Conservation (phyloP, 2,113 vertebrate species). For the Marmota monax region DNA sequence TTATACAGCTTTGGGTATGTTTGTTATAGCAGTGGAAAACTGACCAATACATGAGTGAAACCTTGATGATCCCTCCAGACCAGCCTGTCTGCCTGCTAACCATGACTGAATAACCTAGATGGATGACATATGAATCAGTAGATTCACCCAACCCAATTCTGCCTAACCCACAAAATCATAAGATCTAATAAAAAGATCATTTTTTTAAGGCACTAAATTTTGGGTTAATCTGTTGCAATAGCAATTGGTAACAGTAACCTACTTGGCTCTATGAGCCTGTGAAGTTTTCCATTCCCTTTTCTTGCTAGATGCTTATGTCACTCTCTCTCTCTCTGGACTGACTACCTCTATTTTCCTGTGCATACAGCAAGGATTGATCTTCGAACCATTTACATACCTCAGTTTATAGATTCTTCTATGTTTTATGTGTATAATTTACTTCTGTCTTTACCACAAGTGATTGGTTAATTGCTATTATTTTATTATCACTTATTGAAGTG, state of each 20-base stretch:
- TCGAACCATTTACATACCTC: neutral
- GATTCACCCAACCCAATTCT: neutral
- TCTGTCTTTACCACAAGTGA: neutral
- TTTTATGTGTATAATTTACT: neutral
- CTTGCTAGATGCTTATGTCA: neutral
- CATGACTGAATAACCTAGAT: neutral
- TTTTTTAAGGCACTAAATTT: neutral
- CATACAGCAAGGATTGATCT: neutral
- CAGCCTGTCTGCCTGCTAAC: neutral
- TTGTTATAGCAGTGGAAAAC: neutral
- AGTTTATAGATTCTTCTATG: neutral
- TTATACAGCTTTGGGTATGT: neutral
- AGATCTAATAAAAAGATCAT: neutral
- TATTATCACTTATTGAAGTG: neutral
- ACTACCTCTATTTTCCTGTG: neutral
- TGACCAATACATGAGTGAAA: neutral
- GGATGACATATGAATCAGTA: neutral
- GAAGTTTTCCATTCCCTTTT: neutral
- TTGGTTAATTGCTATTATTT: neutral
- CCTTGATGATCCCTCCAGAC: neutral
- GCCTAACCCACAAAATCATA: neutral
- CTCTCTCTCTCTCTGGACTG: neutral
- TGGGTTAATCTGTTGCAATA: neutral
- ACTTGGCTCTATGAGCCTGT: neutral
- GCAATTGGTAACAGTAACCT: neutral